Conservation (phyloP, 2,888 invertebrate species). For the Hirudinaria manillensis region DNA sequence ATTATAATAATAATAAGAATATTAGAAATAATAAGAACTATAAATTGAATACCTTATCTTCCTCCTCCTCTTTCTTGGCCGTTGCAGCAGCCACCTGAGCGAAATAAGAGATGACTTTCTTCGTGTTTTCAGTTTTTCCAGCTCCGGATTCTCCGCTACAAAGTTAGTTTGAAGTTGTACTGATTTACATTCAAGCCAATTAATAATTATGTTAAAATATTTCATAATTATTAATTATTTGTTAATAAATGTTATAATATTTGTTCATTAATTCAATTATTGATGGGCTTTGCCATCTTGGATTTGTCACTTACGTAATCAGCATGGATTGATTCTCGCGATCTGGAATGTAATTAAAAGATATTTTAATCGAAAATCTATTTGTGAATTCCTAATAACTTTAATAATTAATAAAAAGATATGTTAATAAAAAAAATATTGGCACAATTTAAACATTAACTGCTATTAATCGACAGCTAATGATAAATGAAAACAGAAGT, state of each 20-base stretch:
- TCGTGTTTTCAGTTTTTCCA: slow-evolving; percentile 99
- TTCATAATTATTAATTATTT: background rate
- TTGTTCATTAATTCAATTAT: background rate
- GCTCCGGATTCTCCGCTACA: slow-evolving; percentile 95
- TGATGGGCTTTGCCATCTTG: background rate
- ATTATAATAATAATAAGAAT: too few species aligned
- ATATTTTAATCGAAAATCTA: background rate
- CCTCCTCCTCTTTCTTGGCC: slow-evolving; percentile 31
- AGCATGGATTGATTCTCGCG: slow-evolving; percentile 99
- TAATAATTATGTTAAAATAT: background rate
- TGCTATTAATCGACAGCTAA: too few species aligned
- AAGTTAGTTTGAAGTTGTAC: background rate
- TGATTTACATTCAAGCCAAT: background rate
- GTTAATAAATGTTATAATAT: background rate
- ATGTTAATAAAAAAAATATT: background rate
- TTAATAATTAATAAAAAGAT: background rate
- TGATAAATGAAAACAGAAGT: background rate
- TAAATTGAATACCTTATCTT: background rate
- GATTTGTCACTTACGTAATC: slow-evolving; percentile 79
- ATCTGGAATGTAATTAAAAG: slow-evolving; percentile 61
- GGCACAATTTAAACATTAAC: background rate
- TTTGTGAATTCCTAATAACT: background rate
- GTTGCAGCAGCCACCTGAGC: slow-evolving; percentile 47
- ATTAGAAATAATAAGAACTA: background rate
- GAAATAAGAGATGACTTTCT: slow-evolving; percentile 99